Percentiles rank a stretch among this genome's conserved stretches.
These are phyloP conservation scores for Ivindomyrus marchei DNA, from an alignment of 2,113 vertebrate species.

Conservation along the genomic window DNA sequence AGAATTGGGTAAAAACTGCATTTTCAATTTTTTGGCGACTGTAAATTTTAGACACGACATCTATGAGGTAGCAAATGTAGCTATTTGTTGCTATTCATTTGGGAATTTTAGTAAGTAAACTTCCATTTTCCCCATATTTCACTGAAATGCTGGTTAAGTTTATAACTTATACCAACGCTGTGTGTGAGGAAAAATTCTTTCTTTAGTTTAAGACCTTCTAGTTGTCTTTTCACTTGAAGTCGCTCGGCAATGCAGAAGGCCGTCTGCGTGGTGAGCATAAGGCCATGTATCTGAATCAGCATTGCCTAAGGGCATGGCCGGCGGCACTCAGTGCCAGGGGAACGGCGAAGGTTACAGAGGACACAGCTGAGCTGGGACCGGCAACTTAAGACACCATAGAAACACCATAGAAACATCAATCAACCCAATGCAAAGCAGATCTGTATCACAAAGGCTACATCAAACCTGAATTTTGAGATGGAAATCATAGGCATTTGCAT, in stretches of 20 bases:
- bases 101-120: not conserved
- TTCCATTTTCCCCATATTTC: not conserved
- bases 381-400: not conserved
- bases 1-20: not conserved
- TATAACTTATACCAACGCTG: not conserved
- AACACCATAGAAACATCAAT: conserved; percentile 5
- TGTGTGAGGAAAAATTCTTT: not conserved
- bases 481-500: not conserved
- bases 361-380: not conserved
- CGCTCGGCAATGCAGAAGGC: not conserved
- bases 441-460: not conserved
- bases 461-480: not conserved
- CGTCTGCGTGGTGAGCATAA: not conserved
- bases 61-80: not conserved
- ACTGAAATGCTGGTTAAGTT: not conserved
- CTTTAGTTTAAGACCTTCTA: not conserved
- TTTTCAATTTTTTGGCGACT: not conserved
- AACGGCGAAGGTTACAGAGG: conserved; percentile 1
- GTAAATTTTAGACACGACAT: not conserved
- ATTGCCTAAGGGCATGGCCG: conserved; percentile 15
- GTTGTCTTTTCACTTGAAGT: not conserved
- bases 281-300: conserved; percentile 5
- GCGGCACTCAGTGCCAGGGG: not conserved
- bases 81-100: not conserved
- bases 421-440: not conserved